Conservation (phyloP, 2,113 vertebrate species). For the Amia ocellicauda region DNA sequence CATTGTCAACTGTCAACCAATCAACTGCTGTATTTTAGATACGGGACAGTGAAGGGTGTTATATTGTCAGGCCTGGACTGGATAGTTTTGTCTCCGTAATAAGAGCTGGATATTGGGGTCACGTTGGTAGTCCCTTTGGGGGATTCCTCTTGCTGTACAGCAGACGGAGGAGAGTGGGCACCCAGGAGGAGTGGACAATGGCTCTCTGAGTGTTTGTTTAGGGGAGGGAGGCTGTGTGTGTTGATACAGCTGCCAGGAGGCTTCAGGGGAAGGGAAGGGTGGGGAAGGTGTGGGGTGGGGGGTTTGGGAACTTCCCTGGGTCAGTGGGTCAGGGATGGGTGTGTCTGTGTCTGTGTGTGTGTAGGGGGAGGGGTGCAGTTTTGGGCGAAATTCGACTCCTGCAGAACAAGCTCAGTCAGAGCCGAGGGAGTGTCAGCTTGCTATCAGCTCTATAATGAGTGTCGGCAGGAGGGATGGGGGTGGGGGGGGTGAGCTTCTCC, state of each 20-base stretch:
- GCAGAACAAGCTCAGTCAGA: neutral
- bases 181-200: slow-evolving; percentile 49
- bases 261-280: slow-evolving; percentile 2
- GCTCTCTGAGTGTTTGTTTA: slow-evolving; percentile 56
- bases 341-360: neutral
- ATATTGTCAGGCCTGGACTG: no score
- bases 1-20: no score
- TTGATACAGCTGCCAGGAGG: slow-evolving; percentile 67
- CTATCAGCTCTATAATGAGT: neutral
- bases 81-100: no score
- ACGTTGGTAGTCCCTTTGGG: no score
- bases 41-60: no score
- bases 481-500: no score
- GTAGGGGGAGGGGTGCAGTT: neutral
- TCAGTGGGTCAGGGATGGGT: slow-evolving; percentile 32
- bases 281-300: slow-evolving; percentile 47
- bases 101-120: no score
- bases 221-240: slow-evolving; percentile 50
- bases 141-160: no score
- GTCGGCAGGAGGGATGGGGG: no score
- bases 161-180: no score
- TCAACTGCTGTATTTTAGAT: no score
- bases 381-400: neutral
- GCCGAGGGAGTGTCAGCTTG: neutral
- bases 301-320: slow-evolving; percentile 41